Conservation (phyloP, 2,113 vertebrate genomes). For the Myrmecobius fasciatus region DNA sequence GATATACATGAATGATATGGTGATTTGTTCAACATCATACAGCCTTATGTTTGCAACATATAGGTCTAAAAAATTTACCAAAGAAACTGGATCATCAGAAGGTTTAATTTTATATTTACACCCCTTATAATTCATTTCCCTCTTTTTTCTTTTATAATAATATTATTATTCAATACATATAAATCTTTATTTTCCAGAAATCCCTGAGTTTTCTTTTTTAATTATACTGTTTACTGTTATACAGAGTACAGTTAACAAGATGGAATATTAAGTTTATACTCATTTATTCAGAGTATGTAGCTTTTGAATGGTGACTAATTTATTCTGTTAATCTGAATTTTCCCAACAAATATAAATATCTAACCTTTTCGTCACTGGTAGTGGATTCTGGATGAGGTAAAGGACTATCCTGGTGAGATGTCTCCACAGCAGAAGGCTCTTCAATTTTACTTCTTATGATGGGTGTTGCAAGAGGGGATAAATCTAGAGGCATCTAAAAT, state of each 20-base stretch:
- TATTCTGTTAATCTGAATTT: slow-evolving; percentile 4
- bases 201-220: not conserved
- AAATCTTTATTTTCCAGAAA: not conserved
- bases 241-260: not conserved
- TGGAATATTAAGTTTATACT: not conserved
- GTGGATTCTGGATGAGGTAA: slow-evolving; percentile 98
- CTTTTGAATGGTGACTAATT: slow-evolving; percentile 12
- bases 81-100: not conserved
- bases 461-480: slow-evolving; percentile 97
- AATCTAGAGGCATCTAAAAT: slow-evolving; percentile 94
- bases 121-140: not conserved
- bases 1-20: not conserved
- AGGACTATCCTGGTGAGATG: slow-evolving; percentile 94
- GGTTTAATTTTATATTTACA: not conserved
- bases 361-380: slow-evolving; percentile 96
- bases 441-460: slow-evolving; percentile 97
- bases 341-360: slow-evolving; percentile 43
- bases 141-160: not conserved
- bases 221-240: not conserved
- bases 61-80: not conserved
- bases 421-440: slow-evolving; percentile 90
- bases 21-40: not conserved
- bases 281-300: slow-evolving; percentile 10
- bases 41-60: not conserved
- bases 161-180: not conserved